Percentiles rank a stretch among this genome's conserved stretches.
Conservation (phyloP, 2,797 vertebrate species). For the Macroramphosus scolopax region DNA sequence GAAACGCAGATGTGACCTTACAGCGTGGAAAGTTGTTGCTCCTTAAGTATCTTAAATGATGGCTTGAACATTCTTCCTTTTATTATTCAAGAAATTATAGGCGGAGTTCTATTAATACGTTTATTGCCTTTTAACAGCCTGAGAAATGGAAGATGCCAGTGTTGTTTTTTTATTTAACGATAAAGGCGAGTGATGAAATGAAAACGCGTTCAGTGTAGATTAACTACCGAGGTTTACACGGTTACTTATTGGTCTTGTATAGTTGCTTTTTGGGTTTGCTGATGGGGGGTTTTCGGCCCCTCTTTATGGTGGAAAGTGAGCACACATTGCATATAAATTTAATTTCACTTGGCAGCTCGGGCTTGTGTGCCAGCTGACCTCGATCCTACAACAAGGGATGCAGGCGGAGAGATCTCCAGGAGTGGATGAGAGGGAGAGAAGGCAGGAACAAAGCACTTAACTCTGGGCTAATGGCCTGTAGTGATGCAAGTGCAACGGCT, state of each 20-base stretch:
- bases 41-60: conserved; percentile 24
- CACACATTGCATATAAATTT: conserved; percentile 57
- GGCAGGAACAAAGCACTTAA: conserved; percentile 63
- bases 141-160: conserved; percentile 1
- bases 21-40: conserved; percentile 11
- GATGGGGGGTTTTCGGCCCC: conserved; percentile 11
- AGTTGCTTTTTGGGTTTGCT: conserved; percentile 15
- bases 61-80: conserved; percentile 2
- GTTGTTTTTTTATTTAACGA: conserved; percentile 5
- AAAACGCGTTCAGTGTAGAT: too few relatives aligned
- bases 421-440: conserved; percentile 32
- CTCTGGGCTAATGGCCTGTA: conserved; percentile 62
- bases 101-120: neutral
- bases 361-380: conserved; percentile 64
- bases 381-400: conserved; percentile 68
- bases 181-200: conserved; percentile 5
- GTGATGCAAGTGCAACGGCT: conserved; percentile 54
- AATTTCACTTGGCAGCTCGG: conserved; percentile 56
- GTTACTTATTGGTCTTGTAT: conserved; percentile 18
- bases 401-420: conserved; percentile 33
- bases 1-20: conserved; percentile 40
- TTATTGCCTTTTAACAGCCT: conserved; percentile 1
- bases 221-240: conserved; percentile 3
- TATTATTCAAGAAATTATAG: neutral
- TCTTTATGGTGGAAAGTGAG: conserved; percentile 43